Conservation (phyloP, 2,797 vertebrate species). For the Muscicapa comitata region DNA sequence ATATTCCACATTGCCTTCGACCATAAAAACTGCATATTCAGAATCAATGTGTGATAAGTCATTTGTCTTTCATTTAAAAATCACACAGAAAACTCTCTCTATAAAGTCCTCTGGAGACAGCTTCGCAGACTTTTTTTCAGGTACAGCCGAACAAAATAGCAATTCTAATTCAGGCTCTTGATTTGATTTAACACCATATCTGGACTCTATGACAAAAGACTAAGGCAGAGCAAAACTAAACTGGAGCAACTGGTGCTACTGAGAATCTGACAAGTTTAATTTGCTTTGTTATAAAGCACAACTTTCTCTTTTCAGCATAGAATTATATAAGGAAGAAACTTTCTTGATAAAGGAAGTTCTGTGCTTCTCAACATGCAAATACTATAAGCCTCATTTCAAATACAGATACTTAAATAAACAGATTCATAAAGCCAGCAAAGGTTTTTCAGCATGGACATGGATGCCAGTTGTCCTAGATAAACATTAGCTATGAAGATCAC, state of each 20-base stretch:
- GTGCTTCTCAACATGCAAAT: not conserved
- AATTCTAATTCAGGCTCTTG: not conserved
- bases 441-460: not conserved
- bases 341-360: not conserved
- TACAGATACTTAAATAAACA: conserved; percentile 16
- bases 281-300: not conserved
- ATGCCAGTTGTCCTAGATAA: conserved; percentile 22
- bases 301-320: not conserved
- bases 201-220: not conserved
- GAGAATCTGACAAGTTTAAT: not conserved
- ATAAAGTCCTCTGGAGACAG: not conserved
- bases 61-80: not conserved
- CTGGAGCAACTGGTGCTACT: not conserved
- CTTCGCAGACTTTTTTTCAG: not conserved
- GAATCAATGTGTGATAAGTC: not conserved
- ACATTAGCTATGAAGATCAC: not conserved
- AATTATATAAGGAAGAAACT: not conserved
- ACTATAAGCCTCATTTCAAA: conserved; percentile 8
- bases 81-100: not conserved
- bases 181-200: not conserved
- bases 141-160: not conserved
- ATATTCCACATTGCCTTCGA: not conserved
- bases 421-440: not conserved
- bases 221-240: not conserved
- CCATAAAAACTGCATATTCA: not conserved